phyloP scores from a whole-genome alignment of 2,888 invertebrate genomes.

The Exocentrus adspersus region DNA sequence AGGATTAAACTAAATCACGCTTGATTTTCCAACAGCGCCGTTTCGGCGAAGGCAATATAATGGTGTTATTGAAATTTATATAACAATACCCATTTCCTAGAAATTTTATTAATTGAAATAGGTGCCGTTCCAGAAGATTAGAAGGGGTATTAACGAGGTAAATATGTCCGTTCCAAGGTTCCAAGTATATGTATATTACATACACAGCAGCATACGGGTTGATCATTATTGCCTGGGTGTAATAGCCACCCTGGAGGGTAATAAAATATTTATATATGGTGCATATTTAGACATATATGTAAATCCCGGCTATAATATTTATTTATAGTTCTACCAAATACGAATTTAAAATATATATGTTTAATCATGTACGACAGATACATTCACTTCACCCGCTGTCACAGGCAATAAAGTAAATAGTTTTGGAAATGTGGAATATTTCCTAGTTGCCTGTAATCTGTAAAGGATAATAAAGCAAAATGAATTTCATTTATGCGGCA shows the following conservation, averaged over 20 bases:
- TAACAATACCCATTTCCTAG: background rate
- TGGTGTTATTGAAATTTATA: background rate
- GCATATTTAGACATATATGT: too few species aligned
- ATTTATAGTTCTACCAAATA: slow-evolving; percentile 12
- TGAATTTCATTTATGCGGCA: background rate
- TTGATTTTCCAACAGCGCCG: background rate
- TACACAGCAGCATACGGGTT: background rate
- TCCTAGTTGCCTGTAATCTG: background rate
- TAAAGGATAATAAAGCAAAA: slow-evolving; percentile 1
- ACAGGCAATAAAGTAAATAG: background rate
- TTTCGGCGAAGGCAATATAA: background rate
- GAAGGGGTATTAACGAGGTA: background rate
- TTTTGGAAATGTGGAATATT: background rate
- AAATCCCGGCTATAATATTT: slow-evolving; percentile 11
- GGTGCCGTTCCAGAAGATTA: background rate
- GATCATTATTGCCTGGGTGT: background rate
- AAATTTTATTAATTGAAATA: background rate
- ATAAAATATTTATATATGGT: slow-evolving; percentile 14
- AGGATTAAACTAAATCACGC: too few species aligned
- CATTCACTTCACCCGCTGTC: background rate
- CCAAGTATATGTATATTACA: too few species aligned
- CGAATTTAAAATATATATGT: slow-evolving; percentile 7
- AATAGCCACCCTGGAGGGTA: background rate
- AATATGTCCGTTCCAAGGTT: too few species aligned
- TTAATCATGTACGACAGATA: slow-evolving; percentile 21